phyloP scores from a whole-genome alignment of 2,888 invertebrate genomes.

The Sialis fuliginosa region DNA sequence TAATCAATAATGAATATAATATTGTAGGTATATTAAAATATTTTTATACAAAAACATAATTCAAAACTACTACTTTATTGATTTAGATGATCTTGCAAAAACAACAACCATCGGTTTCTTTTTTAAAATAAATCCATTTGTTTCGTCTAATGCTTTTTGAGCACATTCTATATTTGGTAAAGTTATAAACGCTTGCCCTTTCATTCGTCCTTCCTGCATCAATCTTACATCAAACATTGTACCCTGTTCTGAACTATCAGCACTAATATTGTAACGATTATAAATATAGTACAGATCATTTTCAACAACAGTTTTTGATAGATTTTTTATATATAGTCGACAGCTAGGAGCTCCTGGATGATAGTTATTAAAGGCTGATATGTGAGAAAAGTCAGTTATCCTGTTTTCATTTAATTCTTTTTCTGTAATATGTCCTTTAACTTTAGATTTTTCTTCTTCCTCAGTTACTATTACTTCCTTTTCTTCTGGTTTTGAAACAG shows the following conservation, averaged over 20 bases:
- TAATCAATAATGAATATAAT: no score
- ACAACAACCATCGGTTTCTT: constrained; percentile 85
- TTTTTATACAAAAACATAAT: no score
- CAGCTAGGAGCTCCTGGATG: constrained; percentile 61
- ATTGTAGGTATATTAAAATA: no score
- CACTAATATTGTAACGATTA: constrained; percentile 36
- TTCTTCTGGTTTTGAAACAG: constrained; percentile 8
- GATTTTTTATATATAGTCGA: constrained; percentile 84
- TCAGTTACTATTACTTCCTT: constrained; percentile 13
- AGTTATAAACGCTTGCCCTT: constrained; percentile 87
- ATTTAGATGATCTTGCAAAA: constrained; percentile 41
- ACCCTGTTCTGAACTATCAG: constrained; percentile 21
- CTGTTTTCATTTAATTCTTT: constrained; percentile 49
- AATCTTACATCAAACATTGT: constrained; percentile 50
- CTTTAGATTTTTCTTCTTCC: constrained; percentile 13
- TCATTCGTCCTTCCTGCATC: constrained; percentile 92
- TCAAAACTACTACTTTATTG: neutral
- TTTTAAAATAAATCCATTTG: constrained; percentile 73
- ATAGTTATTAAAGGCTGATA: constrained; percentile 77
- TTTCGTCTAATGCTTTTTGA: constrained; percentile 58
- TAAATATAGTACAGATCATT: constrained; percentile 62
- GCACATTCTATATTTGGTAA: constrained; percentile 52
- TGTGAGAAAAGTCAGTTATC: constrained; percentile 44
- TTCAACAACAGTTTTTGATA: constrained; percentile 61
- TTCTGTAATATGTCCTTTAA: constrained; percentile 29